A percentile compares a stretch with the other conserved stretches of the same genome.
These are phyloP conservation scores for Brachyalestes nurse DNA, from an alignment of 2,797 vertebrate species.

Conservation along the genomic window DNA sequence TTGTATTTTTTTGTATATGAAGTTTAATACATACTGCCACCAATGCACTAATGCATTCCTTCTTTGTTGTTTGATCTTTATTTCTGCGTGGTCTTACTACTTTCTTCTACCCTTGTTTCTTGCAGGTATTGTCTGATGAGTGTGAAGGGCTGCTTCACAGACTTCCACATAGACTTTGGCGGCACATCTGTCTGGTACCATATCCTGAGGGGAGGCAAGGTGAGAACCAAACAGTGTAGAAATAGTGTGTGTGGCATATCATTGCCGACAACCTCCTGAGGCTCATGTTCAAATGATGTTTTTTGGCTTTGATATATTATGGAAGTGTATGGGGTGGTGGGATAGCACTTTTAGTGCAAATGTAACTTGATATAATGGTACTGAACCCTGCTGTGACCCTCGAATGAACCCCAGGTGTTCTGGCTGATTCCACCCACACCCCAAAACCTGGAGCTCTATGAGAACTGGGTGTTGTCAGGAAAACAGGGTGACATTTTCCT, in stretches of 20 bases:
- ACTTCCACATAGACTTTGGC: slow-evolving; percentile 98
- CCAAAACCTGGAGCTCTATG: slow-evolving; percentile 96
- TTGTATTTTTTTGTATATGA: too few species aligned
- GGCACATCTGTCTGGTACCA: slow-evolving; percentile 99
- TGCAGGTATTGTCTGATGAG: slow-evolving; percentile 95
- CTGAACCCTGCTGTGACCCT: neutral
- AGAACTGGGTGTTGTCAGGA: slow-evolving; percentile 97
- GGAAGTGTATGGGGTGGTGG: neutral
- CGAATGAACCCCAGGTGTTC: slow-evolving; percentile 84
- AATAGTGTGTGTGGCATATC: neutral
- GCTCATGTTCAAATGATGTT: too few species aligned
- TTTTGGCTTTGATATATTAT: neutral
- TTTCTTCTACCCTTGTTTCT: neutral
- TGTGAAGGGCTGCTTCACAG: slow-evolving; percentile 97
- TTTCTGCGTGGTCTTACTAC: neutral
- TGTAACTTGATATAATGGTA: slow-evolving; percentile 4
- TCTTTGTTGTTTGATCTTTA: neutral
- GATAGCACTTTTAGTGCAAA: neutral
- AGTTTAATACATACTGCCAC: too few species aligned
- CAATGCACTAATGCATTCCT: neutral
- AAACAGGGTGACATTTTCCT: slow-evolving; percentile 98
- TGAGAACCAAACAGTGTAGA: slow-evolving; percentile 62
- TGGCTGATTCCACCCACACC: slow-evolving; percentile 96
- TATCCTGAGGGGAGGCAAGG: slow-evolving; percentile 95
- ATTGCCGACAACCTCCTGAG: neutral